These are phyloP conservation scores for Cryptoprocta ferox DNA, from an alignment of 2,797 vertebrate species.

Conservation along the genomic window DNA sequence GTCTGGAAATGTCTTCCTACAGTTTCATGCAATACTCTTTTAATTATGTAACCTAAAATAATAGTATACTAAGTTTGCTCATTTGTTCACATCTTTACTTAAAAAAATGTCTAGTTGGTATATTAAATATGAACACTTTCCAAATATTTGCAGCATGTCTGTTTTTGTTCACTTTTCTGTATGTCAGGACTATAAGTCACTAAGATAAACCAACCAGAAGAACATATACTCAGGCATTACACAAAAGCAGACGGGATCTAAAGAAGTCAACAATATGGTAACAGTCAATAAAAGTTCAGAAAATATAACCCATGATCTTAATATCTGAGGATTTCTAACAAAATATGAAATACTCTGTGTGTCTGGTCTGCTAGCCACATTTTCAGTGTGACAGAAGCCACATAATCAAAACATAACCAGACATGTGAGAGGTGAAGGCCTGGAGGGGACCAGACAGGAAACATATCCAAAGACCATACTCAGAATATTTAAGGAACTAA, in stretches of 20 bases:
- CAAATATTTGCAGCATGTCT: background rate
- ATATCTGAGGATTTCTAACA: background rate
- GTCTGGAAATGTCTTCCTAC: background rate
- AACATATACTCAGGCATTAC: background rate
- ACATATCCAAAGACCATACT: background rate
- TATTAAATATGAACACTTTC: conserved; percentile 13
- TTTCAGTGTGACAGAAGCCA: conserved; percentile 22
- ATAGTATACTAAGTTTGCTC: background rate
- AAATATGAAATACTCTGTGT: background rate
- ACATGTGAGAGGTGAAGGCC: conserved; percentile 18
- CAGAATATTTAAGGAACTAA: background rate
- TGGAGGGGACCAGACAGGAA: background rate
- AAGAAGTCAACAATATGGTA: background rate
- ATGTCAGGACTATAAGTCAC: background rate
- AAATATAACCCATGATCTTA: background rate
- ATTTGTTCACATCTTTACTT: background rate
- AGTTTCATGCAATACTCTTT: background rate
- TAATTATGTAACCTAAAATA: background rate
- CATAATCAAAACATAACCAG: background rate
- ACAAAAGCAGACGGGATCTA: conserved; percentile 21
- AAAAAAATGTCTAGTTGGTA: background rate
- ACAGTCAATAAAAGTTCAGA: conserved; percentile 37
- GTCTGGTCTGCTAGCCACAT: background rate
- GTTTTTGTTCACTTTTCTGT: background rate
- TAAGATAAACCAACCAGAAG: background rate